phyloP scores from a whole-genome alignment of 2,113 vertebrate species.

The Neogale vison region DNA sequence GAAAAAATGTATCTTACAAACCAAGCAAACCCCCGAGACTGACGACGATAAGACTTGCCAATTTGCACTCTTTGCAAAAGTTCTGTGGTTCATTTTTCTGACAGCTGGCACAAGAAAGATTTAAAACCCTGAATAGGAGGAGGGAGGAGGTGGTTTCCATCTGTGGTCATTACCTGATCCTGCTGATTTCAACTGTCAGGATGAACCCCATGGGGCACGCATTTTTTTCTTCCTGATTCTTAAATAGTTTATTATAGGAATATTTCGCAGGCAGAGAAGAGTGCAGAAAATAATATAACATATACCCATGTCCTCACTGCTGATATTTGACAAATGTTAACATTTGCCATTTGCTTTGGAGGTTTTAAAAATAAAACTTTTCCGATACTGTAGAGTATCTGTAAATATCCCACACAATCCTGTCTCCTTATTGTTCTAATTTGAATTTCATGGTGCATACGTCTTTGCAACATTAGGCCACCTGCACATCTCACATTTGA shows the following conservation, averaged over 20 bases:
- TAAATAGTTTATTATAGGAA: not conserved
- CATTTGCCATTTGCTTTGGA: conserved; percentile 35
- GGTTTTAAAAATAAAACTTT: conserved; percentile 42
- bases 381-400: not conserved
- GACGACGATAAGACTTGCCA: conserved; percentile 18
- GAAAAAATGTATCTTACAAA: not conserved
- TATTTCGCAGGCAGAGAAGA: conserved; percentile 25
- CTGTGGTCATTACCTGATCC: conserved; percentile 52
- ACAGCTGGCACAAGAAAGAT: conserved; percentile 43
- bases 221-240: not conserved
- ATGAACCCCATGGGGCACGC: not conserved
- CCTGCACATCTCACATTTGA: not conserved
- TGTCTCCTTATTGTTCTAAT: conserved; percentile 29
- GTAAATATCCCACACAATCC: not conserved
- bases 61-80: conserved; percentile 10
- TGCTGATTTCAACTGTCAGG: not conserved
- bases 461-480: not conserved
- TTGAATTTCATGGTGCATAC: not conserved
- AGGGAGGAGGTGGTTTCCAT: conserved; percentile 55
- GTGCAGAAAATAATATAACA: conserved; percentile 17
- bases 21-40: not conserved
- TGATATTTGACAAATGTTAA: conserved; percentile 62
- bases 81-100: conserved; percentile 6
- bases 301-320: not conserved
- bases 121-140: conserved; percentile 25